These are phyloP conservation scores for Saccostrea glomerata DNA, from an alignment of 1,140 invertebrate species.

Conservation along the genomic window DNA sequence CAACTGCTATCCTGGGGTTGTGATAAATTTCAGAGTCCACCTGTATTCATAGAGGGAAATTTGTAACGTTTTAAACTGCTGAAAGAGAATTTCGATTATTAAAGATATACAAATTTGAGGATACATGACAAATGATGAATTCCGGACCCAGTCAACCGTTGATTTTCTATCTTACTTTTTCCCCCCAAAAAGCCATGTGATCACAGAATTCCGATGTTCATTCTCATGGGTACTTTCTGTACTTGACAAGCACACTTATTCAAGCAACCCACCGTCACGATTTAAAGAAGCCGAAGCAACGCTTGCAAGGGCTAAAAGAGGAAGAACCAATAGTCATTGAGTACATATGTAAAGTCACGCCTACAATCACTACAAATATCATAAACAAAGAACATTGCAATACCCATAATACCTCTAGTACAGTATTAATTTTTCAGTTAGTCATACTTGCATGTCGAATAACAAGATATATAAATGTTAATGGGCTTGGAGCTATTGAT, in stretches of 20 bases:
- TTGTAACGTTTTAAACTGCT: constrained; percentile 47
- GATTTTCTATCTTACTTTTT: constrained; percentile 17
- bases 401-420: constrained; percentile 31
- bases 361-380: constrained; percentile 34
- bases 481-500: constrained; percentile 30
- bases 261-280: constrained; percentile 58
- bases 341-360: constrained; percentile 23
- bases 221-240: constrained; percentile 56
- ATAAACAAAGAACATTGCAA: constrained; percentile 34
- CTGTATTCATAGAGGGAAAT: constrained; percentile 62
- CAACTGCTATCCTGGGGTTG: constrained; percentile 60
- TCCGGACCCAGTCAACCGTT: constrained; percentile 59
- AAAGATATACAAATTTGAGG: constrained; percentile 41
- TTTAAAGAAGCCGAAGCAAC: constrained; percentile 45
- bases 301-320: constrained; percentile 39
- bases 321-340: constrained; percentile 28
- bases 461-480: constrained; percentile 34
- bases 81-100: constrained; percentile 49
- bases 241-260: constrained; percentile 55
- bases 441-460: constrained; percentile 35
- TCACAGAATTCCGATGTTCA: constrained; percentile 43
- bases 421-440: constrained; percentile 30
- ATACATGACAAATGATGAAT: constrained; percentile 40
- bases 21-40: constrained; percentile 62
- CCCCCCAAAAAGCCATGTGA: background rate